Evolutionary conservation across 2,888 invertebrate species (phyloP), one percentile per base, ranked within the genome.

Genomic region (Spicauda simplicius): DNA sequence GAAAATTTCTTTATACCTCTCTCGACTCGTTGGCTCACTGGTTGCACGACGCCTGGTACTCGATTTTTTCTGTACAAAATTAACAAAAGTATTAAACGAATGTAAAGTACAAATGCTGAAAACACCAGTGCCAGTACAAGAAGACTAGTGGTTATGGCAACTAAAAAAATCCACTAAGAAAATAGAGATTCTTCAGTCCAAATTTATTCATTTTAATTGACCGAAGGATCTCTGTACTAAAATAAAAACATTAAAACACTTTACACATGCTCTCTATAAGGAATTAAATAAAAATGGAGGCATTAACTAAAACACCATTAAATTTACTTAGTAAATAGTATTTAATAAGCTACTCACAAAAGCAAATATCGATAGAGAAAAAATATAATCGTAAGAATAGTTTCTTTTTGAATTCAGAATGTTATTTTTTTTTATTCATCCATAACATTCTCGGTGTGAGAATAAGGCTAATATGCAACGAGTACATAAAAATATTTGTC

Each of bases 41-140:
- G 84, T 90, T 80, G 80, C 87, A 74, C 89, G 88, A 60, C 88
- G 90, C 77, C 88, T 82, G 80, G 84, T 80, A 79, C 87, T 84
- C 81, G 89, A 86, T 77, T 92, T 93, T 87, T 91, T 93, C 93
- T 93, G 91, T 90, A 81, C 75, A 85, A 87, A 79, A 77, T 76
- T 84, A 85, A 85, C 71, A 81, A 71, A 45, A 25, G 73, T 71
- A 68, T 75, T 64, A 73, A 64, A 70, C 64, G 54, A 37, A 12
- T 65, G 37, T 30, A 57, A 45, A 37, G 12, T 19, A 48, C 45
- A 69, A 71, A 71, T 70, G 79, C 72, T 78, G 73, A 78, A 79
- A 90, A 92, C 92, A 93, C 92, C 91, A 89, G 93, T 93, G 93
- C 92, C 93, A 92, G 90, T 90, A 90, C 89, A 90, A 88, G 84